Evolutionary conservation across 2,797 vertebrate genomes (phyloP).

Genomic region (Typhlichthys eigenmanni): DNA sequence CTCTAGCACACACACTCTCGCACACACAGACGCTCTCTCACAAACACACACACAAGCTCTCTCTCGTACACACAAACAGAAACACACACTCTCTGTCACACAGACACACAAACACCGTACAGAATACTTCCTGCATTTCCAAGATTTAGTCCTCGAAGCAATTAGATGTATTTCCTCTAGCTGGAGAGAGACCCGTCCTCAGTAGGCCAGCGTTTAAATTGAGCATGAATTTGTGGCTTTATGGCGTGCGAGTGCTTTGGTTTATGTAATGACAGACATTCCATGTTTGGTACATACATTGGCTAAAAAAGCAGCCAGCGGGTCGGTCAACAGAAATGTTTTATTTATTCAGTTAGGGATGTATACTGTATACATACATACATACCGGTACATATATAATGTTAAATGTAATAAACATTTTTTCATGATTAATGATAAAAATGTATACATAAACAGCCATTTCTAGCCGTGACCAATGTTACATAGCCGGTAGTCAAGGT

Average conservation of each 20-base stretch:
- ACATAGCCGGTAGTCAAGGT: neutral
- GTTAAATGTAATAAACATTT: no score
- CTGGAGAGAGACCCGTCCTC: constrained; percentile 6
- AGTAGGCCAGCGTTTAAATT: constrained; percentile 44
- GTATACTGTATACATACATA: no score
- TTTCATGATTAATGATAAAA: no score
- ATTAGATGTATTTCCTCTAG: constrained; percentile 1
- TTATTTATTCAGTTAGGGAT: neutral
- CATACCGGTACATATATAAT: no score
- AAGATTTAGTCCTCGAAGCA: neutral
- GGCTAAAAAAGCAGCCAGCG: constrained; percentile 1
- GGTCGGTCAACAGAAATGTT: neutral
- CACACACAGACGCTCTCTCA: neutral
- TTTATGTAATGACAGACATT: constrained; percentile 21
- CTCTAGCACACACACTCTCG: neutral
- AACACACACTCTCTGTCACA: neutral
- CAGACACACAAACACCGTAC: neutral
- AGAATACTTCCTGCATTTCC: neutral
- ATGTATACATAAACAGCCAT: no score
- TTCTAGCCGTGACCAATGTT: no score
- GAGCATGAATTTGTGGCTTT: constrained; percentile 34
- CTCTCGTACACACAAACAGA: neutral
- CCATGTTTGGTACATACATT: constrained; percentile 11
- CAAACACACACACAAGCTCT: neutral
- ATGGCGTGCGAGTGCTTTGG: constrained; percentile 10